Percentiles rank a stretch among this genome's conserved stretches.
phyloP scores from a whole-genome alignment of 2,113 vertebrate genomes.

The Sorex araneus region DNA sequence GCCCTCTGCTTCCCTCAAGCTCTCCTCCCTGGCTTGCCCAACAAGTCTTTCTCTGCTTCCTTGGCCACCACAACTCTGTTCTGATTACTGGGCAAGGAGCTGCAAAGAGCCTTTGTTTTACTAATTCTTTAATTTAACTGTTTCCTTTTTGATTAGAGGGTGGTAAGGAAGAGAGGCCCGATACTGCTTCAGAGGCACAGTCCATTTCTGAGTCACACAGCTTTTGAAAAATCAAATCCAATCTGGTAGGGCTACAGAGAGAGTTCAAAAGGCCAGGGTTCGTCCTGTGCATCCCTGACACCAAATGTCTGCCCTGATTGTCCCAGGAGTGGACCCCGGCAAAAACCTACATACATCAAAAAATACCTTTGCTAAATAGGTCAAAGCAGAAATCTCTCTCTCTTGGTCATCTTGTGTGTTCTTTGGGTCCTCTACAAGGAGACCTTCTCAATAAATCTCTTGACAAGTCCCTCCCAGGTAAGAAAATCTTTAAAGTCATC shows the following conservation, averaged over 20 bases:
- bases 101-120: constrained; percentile 58
- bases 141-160: background rate
- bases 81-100: background rate
- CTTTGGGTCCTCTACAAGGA: background rate
- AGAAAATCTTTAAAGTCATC: background rate
- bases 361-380: background rate
- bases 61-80: constrained; percentile 50
- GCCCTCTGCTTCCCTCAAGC: constrained; percentile 59
- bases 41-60: constrained; percentile 27
- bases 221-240: background rate
- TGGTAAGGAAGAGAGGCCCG: background rate
- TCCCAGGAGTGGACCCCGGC: no score
- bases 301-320: no score
- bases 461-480: background rate
- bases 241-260: no score
- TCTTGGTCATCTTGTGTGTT: background rate
- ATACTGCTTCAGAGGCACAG: background rate
- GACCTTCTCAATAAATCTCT: background rate
- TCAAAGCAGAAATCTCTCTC: background rate
- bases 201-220: constrained; percentile 24
- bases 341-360: background rate
- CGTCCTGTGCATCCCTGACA: no score
- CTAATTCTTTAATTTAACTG: background rate
- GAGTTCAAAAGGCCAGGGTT: no score
- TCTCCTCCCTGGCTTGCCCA: background rate